Evolutionary conservation across 2,888 invertebrate species (phyloP).

Genomic region (Lasioglossum leucozonium): DNA sequence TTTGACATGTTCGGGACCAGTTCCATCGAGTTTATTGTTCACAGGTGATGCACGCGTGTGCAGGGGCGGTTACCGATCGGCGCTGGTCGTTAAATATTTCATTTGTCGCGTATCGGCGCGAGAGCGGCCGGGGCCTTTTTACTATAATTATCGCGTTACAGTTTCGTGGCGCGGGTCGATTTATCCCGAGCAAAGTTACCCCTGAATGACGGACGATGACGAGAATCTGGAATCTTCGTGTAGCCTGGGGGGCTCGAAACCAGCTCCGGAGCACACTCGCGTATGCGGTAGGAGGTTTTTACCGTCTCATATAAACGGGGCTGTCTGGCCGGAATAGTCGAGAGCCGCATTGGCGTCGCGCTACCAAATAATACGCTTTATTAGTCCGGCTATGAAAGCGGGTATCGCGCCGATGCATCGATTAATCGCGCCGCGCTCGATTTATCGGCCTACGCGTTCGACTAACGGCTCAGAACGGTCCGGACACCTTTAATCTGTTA

Average conservation of each 20-base stretch:
- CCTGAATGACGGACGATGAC: constrained; percentile 68
- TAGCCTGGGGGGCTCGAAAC: constrained; percentile 63
- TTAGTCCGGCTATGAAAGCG: constrained; percentile 10
- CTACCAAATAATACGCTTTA: constrained; percentile 45
- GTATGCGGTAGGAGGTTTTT: constrained; percentile 70
- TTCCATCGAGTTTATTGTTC: background rate
- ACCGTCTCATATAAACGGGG: constrained; percentile 64
- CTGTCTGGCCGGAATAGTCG: constrained; percentile 62
- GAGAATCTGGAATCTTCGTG: constrained; percentile 70
- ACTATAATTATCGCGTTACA: constrained; percentile 65
- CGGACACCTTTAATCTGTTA: constrained; percentile 8
- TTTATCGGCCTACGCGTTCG: constrained; percentile 16
- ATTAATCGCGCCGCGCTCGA: constrained; percentile 19
- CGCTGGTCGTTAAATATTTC: background rate
- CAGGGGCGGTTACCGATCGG: background rate
- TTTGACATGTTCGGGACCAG: background rate
- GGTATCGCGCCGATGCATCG: constrained; percentile 10
- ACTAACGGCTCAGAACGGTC: background rate
- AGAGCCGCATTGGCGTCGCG: constrained; percentile 59
- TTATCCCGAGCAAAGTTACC: constrained; percentile 57
- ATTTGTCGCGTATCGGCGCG: background rate
- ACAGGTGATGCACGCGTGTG: background rate
- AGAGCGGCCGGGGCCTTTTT: constrained; percentile 36
- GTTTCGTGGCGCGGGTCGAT: constrained; percentile 66
- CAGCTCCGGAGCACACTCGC: constrained; percentile 57